Conservation (phyloP, 1,140 invertebrate genomes). For the Heliconius nattereri region DNA sequence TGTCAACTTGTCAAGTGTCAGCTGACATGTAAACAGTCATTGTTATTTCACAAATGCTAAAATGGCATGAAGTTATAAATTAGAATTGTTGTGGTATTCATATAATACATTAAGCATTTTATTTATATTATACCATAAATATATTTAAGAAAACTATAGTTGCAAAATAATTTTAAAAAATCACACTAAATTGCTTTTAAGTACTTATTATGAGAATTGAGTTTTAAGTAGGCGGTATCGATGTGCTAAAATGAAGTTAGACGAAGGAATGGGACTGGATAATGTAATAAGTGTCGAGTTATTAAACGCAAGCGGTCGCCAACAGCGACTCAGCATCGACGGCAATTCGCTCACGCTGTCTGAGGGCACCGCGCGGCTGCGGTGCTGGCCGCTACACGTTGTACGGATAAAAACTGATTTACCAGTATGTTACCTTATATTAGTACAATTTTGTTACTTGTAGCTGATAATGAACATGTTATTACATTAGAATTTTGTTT, state of each 20-base stretch:
- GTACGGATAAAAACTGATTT: slow-evolving; percentile 42
- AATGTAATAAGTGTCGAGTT: slow-evolving; percentile 86
- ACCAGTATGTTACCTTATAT: slow-evolving; percentile 27
- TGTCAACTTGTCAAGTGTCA: background rate
- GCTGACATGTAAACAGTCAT: background rate
- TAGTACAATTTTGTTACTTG: background rate
- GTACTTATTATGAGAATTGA: background rate
- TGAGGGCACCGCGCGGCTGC: slow-evolving; percentile 96
- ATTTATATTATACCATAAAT: background rate
- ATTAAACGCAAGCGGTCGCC: slow-evolving; percentile 85
- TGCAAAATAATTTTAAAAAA: background rate
- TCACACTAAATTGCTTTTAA: background rate
- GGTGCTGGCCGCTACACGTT: slow-evolving; percentile 43
- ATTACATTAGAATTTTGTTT: background rate
- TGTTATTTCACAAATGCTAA: background rate
- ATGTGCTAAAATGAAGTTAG: slow-evolving; percentile 42
- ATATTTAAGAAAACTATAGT: no score
- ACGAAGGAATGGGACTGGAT: slow-evolving; percentile 55
- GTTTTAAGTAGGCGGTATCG: slow-evolving; percentile 9
- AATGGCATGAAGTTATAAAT: background rate
- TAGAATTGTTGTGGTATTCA: background rate
- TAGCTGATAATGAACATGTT: background rate
- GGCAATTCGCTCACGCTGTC: slow-evolving; percentile 96
- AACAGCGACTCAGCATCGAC: slow-evolving; percentile 87
- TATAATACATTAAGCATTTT: background rate